Conservation (phyloP, 2,888 invertebrate species). For the Macaria liturata region DNA sequence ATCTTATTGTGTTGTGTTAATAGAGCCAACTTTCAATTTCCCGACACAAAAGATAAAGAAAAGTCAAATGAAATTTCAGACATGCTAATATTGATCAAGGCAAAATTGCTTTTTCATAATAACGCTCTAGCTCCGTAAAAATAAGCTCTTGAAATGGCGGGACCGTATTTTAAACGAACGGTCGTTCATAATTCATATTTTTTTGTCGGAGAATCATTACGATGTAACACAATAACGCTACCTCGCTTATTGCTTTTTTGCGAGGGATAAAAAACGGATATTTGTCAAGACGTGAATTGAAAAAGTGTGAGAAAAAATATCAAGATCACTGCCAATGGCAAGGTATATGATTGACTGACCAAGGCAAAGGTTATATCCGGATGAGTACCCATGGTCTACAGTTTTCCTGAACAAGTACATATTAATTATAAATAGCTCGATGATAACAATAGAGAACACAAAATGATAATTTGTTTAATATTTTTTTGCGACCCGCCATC, state of each 20-base stretch:
- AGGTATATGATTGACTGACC: constrained; percentile 45
- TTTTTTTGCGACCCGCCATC: too few species aligned
- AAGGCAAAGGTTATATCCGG: constrained; percentile 44
- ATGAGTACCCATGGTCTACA: too few species aligned
- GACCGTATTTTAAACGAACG: constrained; percentile 45
- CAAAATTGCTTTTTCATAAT: constrained; percentile 45
- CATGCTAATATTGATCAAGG: constrained; percentile 42
- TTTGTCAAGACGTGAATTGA: constrained; percentile 50
- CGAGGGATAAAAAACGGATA: constrained; percentile 46
- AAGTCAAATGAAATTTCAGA: constrained; percentile 44
- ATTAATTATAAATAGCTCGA: too few species aligned
- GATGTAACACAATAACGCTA: constrained; percentile 53
- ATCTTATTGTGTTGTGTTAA: constrained; percentile 23
- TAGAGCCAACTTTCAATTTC: constrained; percentile 20
- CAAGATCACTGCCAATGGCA: constrained; percentile 76
- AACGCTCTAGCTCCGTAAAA: constrained; percentile 44
- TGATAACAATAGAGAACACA: too few species aligned
- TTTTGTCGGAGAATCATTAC: constrained; percentile 49
- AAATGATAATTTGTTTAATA: too few species aligned
- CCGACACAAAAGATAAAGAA: constrained; percentile 32
- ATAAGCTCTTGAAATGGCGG: constrained; percentile 46
- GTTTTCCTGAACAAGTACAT: too few species aligned
- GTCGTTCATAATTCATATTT: constrained; percentile 48
- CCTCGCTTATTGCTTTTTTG: constrained; percentile 53
- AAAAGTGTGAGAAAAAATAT: constrained; percentile 58